A percentile compares a stretch with the other conserved stretches of the same genome.
Conservation (phyloP, 2,888 invertebrate genomes). For the Nudaria mundana region DNA sequence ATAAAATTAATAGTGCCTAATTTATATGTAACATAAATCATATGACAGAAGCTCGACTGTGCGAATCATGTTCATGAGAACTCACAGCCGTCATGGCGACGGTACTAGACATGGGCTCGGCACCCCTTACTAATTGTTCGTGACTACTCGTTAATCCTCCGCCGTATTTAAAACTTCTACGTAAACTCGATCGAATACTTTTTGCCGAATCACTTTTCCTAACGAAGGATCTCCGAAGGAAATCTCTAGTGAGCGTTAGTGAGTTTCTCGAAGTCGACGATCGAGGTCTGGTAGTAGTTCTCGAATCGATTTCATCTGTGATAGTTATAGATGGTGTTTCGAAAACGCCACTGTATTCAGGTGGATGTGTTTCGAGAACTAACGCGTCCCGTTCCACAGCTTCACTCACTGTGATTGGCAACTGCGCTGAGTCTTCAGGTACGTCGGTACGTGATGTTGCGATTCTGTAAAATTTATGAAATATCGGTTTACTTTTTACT, state of each 20-base stretch:
- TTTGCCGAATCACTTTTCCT: conserved; percentile 69
- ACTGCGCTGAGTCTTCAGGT: conserved; percentile 55
- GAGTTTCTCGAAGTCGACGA: conserved; percentile 57
- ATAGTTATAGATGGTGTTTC: conserved; percentile 51
- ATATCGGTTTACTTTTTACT: too few species aligned
- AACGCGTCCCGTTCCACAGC: conserved; percentile 53
- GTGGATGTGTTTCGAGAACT: conserved; percentile 38
- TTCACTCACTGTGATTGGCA: conserved; percentile 70
- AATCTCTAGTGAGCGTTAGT: conserved; percentile 58
- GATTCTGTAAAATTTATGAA: conserved; percentile 48
- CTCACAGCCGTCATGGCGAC: conserved; percentile 72
- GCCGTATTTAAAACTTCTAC: conserved; percentile 70
- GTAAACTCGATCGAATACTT: conserved; percentile 65
- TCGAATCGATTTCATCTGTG: conserved; percentile 57
- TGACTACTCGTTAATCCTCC: conserved; percentile 72
- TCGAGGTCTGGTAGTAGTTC: conserved; percentile 30
- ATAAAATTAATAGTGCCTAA: neutral
- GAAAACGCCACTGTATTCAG: conserved; percentile 48
- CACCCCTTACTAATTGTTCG: conserved; percentile 82
- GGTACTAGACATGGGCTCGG: conserved; percentile 80
- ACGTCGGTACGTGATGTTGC: conserved; percentile 53
- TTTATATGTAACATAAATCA: conserved; percentile 27
- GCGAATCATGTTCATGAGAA: conserved; percentile 39
- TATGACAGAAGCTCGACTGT: conserved; percentile 66
- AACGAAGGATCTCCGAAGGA: conserved; percentile 64